Percentiles rank a stretch among this genome's conserved stretches.
These are phyloP conservation scores for Ophion slaviceki DNA, from an alignment of 2,888 invertebrate species.

Conservation along the genomic window DNA sequence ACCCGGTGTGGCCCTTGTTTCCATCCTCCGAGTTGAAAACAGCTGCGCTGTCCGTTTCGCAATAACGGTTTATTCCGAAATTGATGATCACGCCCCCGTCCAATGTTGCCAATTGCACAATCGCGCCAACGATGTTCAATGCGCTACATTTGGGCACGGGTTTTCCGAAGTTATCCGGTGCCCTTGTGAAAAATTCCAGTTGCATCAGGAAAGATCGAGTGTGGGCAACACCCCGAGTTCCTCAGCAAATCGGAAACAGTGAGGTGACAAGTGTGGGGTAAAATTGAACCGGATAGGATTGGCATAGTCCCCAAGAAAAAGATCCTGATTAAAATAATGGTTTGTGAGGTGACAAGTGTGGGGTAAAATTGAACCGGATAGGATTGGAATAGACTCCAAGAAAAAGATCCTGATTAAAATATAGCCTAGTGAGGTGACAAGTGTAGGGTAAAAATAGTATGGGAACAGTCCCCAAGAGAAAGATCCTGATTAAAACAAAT, in stretches of 20 bases:
- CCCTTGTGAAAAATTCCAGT: background rate
- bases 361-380: background rate
- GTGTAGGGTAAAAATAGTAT: background rate
- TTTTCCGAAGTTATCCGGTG: background rate
- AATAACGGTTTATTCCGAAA: background rate
- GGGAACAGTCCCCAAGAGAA: no score
- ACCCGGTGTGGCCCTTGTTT: slow-evolving; percentile 42
- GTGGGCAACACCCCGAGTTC: no score
- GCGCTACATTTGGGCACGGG: background rate
- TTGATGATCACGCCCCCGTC: background rate
- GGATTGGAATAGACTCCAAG: background rate
- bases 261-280: background rate
- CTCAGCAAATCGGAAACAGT: background rate
- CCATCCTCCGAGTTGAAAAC: slow-evolving; percentile 30
- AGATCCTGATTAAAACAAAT: background rate
- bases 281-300: background rate
- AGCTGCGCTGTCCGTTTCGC: slow-evolving; percentile 19
- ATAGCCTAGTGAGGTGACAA: background rate
- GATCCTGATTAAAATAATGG: background rate
- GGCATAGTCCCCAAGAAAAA: background rate
- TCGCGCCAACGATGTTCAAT: background rate
- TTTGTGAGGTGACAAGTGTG: background rate
- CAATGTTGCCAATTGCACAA: background rate
- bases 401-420: background rate
- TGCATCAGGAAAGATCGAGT: background rate